A percentile compares a stretch with the other conserved stretches of the same genome.
Conservation (phyloP, 2,888 invertebrate genomes). For the Autographa gamma region DNA sequence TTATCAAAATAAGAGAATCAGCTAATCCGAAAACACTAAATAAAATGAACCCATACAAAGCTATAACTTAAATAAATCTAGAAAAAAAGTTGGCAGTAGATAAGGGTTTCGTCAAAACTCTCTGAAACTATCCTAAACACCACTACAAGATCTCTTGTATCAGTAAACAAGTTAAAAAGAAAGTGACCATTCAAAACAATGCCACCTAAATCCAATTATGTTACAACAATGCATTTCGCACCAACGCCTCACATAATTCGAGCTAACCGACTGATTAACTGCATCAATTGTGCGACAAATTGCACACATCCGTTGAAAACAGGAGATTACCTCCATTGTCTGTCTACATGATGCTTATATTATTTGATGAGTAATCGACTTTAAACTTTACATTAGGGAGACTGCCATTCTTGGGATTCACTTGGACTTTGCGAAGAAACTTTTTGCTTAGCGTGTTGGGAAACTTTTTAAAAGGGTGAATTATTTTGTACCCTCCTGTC, state of each 20-base stretch:
- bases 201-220: slow-evolving; percentile 37
- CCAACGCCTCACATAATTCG: slow-evolving; percentile 45
- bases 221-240: slow-evolving; percentile 39
- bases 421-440: not conserved
- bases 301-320: slow-evolving; percentile 69
- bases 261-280: slow-evolving; percentile 67
- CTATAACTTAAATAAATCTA: too few species aligned
- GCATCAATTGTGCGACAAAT: slow-evolving; percentile 75
- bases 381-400: slow-evolving; percentile 40
- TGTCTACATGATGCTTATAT: slow-evolving; percentile 44
- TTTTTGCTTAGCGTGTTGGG: not conserved
- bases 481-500: not conserved
- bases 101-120: too few species aligned
- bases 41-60: too few species aligned
- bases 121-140: too few species aligned
- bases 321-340: slow-evolving; percentile 67
- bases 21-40: too few species aligned
- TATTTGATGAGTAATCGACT: slow-evolving; percentile 52
- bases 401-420: slow-evolving; percentile 2
- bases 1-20: too few species aligned
- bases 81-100: too few species aligned
- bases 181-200: slow-evolving; percentile 25
- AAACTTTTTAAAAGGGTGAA: not conserved
- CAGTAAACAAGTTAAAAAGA: not conserved
- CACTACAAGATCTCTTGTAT: too few species aligned